Conservation (phyloP, 2,113 vertebrate species). For the Columba janthina region DNA sequence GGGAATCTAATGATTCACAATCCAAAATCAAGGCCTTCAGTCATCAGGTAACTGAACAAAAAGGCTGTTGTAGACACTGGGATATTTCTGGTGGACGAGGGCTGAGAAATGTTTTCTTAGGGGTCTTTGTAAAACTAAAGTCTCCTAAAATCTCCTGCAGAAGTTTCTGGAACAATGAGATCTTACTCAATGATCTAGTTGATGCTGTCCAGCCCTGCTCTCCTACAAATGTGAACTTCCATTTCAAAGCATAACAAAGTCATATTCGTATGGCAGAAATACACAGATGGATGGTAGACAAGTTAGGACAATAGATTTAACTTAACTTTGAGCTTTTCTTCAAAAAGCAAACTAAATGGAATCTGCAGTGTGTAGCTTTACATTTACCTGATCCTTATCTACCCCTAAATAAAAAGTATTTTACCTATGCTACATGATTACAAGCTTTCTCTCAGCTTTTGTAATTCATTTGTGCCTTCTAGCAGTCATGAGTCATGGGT, state of each 20-base stretch:
- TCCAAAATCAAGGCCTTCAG: background rate
- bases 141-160: background rate
- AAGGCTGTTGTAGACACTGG: background rate
- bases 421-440: conserved; percentile 66
- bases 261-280: background rate
- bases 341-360: background rate
- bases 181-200: background rate
- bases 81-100: background rate
- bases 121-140: background rate
- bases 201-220: background rate
- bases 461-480: conserved; percentile 76
- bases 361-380: background rate
- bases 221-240: background rate
- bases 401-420: conserved; percentile 68
- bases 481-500: conserved; percentile 79
- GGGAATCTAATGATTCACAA: background rate
- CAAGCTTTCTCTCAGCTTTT: conserved; percentile 70
- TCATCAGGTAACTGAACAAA: background rate
- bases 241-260: background rate
- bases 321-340: background rate
- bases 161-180: background rate
- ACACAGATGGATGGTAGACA: background rate
- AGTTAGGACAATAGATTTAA: background rate
- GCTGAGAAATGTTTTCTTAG: background rate
- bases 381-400: conserved; percentile 41